Conservation (phyloP, 2,113 vertebrate species). For the Hemichromis elongatus region DNA sequence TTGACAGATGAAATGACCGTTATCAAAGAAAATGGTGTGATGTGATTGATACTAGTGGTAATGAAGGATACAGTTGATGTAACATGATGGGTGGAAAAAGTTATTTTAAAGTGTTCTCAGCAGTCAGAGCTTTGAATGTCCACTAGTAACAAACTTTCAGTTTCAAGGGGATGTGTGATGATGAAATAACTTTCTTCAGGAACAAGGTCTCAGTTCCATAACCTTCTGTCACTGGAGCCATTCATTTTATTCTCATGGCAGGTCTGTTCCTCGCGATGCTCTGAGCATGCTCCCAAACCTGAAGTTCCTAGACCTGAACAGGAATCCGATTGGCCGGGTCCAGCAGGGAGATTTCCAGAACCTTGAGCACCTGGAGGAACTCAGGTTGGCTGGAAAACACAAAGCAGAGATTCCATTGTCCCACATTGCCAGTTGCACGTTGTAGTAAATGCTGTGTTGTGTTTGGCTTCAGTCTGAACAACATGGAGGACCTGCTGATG, state of each 20-base stretch:
- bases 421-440: rapidly evolving
- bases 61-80: background rate
- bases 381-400: constrained; percentile 47
- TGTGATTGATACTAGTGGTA: background rate
- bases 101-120: background rate
- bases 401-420: background rate
- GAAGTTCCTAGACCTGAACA: constrained; percentile 82
- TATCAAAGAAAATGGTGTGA: background rate
- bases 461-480: constrained; percentile 69
- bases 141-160: background rate
- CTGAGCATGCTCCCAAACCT: constrained; percentile 72
- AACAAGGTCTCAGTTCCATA: background rate
- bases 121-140: background rate
- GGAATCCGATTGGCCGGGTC: constrained; percentile 73
- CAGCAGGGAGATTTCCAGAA: constrained; percentile 75
- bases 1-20: background rate
- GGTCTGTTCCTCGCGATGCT: constrained; percentile 73
- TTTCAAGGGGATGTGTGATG: rapidly evolving
- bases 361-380: constrained; percentile 76
- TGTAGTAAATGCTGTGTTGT: background rate
- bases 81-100: background rate
- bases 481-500: constrained; percentile 76
- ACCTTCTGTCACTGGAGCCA: background rate
- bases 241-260: background rate
- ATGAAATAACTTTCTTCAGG: background rate